These are phyloP conservation scores for Festucalex cinctus DNA, from an alignment of 2,113 vertebrate genomes.

Conservation along the genomic window DNA sequence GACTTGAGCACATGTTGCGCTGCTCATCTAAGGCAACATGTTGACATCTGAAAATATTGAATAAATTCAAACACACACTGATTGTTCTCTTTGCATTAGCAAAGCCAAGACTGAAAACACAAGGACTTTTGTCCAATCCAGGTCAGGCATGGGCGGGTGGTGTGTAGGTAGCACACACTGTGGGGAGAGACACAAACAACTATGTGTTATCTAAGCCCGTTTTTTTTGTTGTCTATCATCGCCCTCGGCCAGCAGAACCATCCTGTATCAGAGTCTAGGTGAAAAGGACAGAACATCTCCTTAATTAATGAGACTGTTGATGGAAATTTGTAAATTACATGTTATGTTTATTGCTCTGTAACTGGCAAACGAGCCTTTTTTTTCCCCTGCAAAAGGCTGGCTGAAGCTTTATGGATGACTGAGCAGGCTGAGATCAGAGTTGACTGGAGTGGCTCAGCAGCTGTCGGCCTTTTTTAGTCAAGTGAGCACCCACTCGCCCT, in stretches of 20 bases:
- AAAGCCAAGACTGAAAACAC: conserved; percentile 60
- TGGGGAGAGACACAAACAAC: conserved; percentile 17
- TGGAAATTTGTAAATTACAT: conserved; percentile 59
- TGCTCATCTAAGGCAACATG: neutral
- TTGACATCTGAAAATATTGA: conserved; percentile 27
- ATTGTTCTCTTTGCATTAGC: conserved; percentile 54
- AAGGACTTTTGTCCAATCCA: conserved; percentile 70
- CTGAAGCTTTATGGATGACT: conserved; percentile 8
- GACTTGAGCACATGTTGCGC: conserved; percentile 16
- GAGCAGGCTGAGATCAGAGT: conserved; percentile 16
- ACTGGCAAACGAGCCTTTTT: conserved; percentile 30
- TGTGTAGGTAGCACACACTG: conserved; percentile 69
- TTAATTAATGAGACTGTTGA: conserved; percentile 43
- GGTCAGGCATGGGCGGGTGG: conserved; percentile 70
- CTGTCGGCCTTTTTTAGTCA: conserved; percentile 22
- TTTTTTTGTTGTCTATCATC: conserved; percentile 39
- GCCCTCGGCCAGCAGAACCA: conserved; percentile 18
- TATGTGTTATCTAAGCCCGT: conserved; percentile 48
- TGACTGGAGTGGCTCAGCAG: conserved; percentile 29
- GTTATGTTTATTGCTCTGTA: conserved; percentile 12
- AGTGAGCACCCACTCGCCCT: conserved; percentile 2
- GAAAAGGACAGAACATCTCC: conserved; percentile 18
- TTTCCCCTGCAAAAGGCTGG: conserved; percentile 21
- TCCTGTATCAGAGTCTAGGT: conserved; percentile 48
- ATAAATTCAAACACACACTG: conserved; percentile 51